Evolutionary conservation across 1,140 invertebrate species (phyloP).

Genomic region (Lysiphlebus fabarum): DNA sequence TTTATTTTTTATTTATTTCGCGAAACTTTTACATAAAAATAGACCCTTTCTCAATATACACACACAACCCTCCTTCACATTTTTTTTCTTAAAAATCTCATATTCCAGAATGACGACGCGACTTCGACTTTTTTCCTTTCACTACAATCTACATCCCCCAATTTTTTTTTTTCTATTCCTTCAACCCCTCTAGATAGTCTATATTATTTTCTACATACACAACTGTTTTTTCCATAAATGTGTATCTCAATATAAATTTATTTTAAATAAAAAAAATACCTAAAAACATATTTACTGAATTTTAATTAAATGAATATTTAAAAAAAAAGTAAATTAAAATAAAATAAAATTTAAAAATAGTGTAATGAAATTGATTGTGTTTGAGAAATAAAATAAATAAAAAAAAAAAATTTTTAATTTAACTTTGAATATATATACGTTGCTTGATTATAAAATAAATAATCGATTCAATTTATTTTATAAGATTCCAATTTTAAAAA

Average conservation of each 20-base stretch:
- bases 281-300: too few species aligned
- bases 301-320: too few species aligned
- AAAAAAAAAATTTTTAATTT: too few species aligned
- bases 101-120: conserved; percentile 50
- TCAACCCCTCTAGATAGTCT: not conserved
- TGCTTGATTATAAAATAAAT: not conserved
- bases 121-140: conserved; percentile 34
- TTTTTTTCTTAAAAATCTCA: conserved; percentile 43
- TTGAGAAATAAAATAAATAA: too few species aligned
- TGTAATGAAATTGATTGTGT: too few species aligned
- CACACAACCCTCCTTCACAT: conserved; percentile 32
- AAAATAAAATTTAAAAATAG: too few species aligned
- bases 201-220: conserved; percentile 20
- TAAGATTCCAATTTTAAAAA: not conserved
- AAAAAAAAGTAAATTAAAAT: too few species aligned
- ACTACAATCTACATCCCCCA: conserved; percentile 11
- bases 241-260: too few species aligned
- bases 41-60: conserved; percentile 6
- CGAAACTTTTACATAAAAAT: conserved; percentile 16
- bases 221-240: too few species aligned
- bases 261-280: too few species aligned
- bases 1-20: conserved; percentile 33
- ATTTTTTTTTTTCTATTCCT: conserved; percentile 24
- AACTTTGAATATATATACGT: not conserved
- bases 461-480: too few species aligned